phyloP scores from a whole-genome alignment of 2,888 invertebrate species.

The Cerastis leucographa region DNA sequence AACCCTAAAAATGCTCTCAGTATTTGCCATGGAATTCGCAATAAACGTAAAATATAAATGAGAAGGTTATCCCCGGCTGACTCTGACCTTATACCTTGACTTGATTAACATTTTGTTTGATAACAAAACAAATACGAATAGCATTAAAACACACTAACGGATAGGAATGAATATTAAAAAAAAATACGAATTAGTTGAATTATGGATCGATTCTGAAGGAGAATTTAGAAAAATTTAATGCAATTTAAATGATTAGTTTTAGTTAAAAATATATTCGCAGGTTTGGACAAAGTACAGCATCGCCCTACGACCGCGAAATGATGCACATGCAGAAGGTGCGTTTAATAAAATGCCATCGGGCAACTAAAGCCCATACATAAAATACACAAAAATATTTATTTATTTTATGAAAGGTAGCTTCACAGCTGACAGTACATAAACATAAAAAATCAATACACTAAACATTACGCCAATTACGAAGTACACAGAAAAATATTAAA shows the following conservation, averaged over 20 bases:
- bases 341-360: not conserved
- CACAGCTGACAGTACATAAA: no score
- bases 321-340: not conserved
- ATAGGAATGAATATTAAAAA: not conserved
- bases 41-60: not conserved
- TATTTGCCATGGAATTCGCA: not conserved
- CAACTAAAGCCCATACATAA: no score
- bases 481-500: no score
- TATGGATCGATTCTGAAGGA: not conserved
- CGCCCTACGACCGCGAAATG: not conserved
- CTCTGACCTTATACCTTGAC: slow-evolving; percentile 29
- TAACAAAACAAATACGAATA: slow-evolving; percentile 23
- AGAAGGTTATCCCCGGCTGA: slow-evolving; percentile 16
- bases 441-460: no score
- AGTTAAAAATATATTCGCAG: no score
- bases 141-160: not conserved
- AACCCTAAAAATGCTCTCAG: not conserved
- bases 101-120: slow-evolving; percentile 26
- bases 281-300: not conserved
- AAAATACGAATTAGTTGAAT: not conserved
- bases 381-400: no score
- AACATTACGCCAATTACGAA: no score
- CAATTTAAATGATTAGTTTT: not conserved
- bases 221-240: not conserved
- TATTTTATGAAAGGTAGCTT: no score